Conservation (phyloP, 2,113 vertebrate species). For the Protobothrops mucrosquamatus region DNA sequence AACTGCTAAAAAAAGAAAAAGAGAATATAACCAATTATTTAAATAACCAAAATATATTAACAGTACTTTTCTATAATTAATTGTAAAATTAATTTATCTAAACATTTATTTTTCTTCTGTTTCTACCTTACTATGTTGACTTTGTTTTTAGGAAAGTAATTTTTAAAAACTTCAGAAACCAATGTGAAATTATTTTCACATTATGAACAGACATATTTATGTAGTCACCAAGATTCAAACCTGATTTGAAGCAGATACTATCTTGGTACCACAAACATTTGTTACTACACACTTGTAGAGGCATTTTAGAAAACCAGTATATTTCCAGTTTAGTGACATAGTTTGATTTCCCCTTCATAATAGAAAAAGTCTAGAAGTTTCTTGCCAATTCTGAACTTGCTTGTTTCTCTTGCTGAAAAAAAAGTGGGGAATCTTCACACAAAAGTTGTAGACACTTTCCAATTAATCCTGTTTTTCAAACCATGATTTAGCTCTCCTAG, state of each 20-base stretch:
- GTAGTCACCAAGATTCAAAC: too few relatives aligned
- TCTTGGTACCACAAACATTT: neutral
- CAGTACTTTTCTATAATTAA: neutral
- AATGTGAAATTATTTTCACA: neutral
- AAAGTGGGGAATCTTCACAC: neutral
- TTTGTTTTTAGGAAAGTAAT: neutral
- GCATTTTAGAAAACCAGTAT: neutral
- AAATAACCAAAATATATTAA: neutral
- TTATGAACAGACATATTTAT: too few relatives aligned
- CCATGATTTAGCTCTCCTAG: neutral
- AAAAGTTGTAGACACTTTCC: neutral
- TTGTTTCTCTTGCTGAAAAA: neutral
- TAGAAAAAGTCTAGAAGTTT: neutral
- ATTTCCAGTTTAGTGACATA: neutral
- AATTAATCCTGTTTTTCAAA: neutral
- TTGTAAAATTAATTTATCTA: neutral
- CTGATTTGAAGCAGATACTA: neutral
- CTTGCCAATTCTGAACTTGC: neutral
- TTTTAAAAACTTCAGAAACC: neutral
- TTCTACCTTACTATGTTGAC: neutral
- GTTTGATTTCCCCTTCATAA: neutral
- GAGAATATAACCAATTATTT: neutral
- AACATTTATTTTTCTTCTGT: neutral
- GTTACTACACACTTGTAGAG: neutral
- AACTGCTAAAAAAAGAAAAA: neutral